A percentile compares a stretch with the other conserved stretches of the same genome.
phyloP scores from a whole-genome alignment of 2,888 invertebrate genomes.

The Orgyia antiqua region DNA sequence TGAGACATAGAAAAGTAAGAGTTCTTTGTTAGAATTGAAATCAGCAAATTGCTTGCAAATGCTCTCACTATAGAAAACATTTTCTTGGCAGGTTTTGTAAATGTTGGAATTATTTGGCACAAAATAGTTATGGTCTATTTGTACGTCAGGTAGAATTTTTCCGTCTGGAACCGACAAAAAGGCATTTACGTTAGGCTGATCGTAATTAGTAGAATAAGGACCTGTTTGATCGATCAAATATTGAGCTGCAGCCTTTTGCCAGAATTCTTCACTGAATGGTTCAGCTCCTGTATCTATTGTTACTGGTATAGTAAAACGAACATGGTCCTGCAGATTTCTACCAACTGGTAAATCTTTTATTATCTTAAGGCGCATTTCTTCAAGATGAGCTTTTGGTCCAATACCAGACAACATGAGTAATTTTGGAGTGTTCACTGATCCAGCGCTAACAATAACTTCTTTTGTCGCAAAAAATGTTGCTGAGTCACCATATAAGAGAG shows the following conservation, averaged over 20 bases:
- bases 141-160: slow-evolving; percentile 55
- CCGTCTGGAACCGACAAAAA: slow-evolving; percentile 51
- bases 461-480: slow-evolving; percentile 44
- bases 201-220: slow-evolving; percentile 58
- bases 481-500: slow-evolving; percentile 34
- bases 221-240: slow-evolving; percentile 60
- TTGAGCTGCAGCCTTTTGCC: slow-evolving; percentile 53
- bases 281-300: slow-evolving; percentile 50
- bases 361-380: slow-evolving; percentile 43
- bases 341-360: slow-evolving; percentile 55
- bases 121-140: slow-evolving; percentile 68
- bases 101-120: slow-evolving; percentile 55
- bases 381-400: slow-evolving; percentile 48
- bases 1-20: slow-evolving; percentile 57
- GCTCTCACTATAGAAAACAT: slow-evolving; percentile 45
- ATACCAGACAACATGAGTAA: slow-evolving; percentile 61
- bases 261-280: slow-evolving; percentile 42
- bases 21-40: slow-evolving; percentile 53
- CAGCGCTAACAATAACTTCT: slow-evolving; percentile 60
- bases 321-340: slow-evolving; percentile 69
- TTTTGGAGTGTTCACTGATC: slow-evolving; percentile 55
- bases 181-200: slow-evolving; percentile 65
- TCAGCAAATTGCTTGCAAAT: slow-evolving; percentile 56
- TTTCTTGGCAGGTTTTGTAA: slow-evolving; percentile 44
- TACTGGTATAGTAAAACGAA: slow-evolving; percentile 60